phyloP scores from a whole-genome alignment of 2,113 vertebrate species.

The Micronycteris hirsuta region DNA sequence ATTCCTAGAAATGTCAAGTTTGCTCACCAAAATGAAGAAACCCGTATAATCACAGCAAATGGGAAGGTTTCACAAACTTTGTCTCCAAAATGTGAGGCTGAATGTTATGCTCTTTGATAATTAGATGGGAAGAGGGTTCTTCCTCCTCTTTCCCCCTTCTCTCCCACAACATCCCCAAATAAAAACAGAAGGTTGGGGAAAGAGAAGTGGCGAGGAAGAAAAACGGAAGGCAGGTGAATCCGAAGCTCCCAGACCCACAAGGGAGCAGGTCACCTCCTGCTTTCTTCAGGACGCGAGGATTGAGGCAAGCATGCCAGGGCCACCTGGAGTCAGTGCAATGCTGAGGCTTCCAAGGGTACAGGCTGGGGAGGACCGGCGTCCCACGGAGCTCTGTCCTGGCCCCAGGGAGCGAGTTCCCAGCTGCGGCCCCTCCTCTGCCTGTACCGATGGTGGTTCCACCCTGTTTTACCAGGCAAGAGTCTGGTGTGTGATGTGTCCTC shows the following conservation, averaged over 20 bases:
- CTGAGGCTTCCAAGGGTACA: neutral
- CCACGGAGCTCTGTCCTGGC: rapidly evolving
- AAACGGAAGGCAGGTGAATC: neutral
- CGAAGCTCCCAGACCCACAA: neutral
- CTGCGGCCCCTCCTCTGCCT: neutral
- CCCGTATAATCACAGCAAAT: neutral
- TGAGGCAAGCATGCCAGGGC: rapidly evolving
- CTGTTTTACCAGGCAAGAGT: neutral
- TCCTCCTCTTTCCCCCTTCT: neutral
- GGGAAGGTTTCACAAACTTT: neutral
- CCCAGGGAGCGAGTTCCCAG: neutral
- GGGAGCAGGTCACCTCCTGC: neutral
- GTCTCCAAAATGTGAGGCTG: neutral
- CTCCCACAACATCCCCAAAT: neutral
- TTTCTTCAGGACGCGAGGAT: rapidly evolving
- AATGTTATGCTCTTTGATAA: neutral
- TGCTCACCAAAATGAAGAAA: neutral
- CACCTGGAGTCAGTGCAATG: neutral
- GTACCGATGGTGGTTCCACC: neutral
- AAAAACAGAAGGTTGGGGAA: neutral
- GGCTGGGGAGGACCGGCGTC: neutral
- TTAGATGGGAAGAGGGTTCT: neutral
- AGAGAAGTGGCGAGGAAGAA: neutral
- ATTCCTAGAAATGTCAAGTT: neutral
- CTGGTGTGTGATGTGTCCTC: neutral